These are phyloP conservation scores for Xestoiulus laeticollis DNA, from an alignment of 2,888 invertebrate genomes.

Conservation along the genomic window DNA sequence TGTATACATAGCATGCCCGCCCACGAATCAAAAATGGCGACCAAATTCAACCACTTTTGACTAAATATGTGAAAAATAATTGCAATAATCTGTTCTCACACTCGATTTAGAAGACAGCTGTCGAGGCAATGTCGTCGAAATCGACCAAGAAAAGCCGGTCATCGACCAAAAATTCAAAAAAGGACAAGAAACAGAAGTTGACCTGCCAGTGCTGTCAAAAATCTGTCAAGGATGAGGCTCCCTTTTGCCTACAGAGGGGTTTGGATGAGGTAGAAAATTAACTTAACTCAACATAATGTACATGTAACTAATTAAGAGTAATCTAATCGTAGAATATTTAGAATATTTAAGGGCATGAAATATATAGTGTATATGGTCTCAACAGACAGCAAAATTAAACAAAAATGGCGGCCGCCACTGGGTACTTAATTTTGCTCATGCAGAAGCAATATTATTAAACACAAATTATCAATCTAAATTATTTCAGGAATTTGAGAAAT, in stretches of 20 bases:
- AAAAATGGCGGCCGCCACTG: not conserved
- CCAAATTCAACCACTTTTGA: not conserved
- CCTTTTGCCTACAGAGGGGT: not conserved
- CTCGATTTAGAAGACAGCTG: not conserved
- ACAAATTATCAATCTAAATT: no score
- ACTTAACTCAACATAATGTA: not conserved
- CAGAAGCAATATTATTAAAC: no score
- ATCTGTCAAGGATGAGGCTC: not conserved
- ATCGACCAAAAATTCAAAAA: not conserved
- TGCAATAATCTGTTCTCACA: not conserved
- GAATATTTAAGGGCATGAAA: no score
- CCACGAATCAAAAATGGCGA: not conserved
- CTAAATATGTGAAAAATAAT: not conserved
- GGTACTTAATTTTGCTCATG: no score
- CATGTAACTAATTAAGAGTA: no score
- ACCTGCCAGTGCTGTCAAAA: slow-evolving; percentile 4
- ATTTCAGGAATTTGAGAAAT: no score
- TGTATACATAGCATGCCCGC: not conserved
- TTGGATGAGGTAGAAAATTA: not conserved
- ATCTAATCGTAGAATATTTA: no score
- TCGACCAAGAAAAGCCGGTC: not conserved
- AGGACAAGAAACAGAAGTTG: not conserved
- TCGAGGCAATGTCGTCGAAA: not conserved
- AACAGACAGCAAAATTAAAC: no score
- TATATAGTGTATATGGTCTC: no score